Evolutionary conservation across 2,888 invertebrate species (phyloP).

Genomic region (Opisthograptis luteolata): DNA sequence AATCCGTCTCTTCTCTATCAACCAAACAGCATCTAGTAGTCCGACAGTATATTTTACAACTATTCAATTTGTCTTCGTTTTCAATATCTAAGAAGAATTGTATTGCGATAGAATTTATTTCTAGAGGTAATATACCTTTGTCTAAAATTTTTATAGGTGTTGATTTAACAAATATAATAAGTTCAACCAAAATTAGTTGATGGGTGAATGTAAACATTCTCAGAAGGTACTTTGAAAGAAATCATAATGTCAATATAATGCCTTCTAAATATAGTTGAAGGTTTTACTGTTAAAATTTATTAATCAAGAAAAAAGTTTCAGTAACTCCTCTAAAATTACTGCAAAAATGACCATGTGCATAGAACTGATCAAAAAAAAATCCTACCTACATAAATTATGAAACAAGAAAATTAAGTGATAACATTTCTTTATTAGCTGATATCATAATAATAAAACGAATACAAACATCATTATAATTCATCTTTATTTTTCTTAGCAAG

Average conservation of each 20-base stretch:
- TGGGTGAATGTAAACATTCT: slow-evolving; percentile 16
- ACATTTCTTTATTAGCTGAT: too few relatives aligned
- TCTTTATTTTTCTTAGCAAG: slow-evolving; percentile 37
- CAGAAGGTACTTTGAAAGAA: too few relatives aligned
- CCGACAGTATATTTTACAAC: slow-evolving; percentile 49
- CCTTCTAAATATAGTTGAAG: too few relatives aligned
- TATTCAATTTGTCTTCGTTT: slow-evolving; percentile 47
- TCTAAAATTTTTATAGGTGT: slow-evolving; percentile 52
- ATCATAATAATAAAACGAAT: not conserved
- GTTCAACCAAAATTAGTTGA: slow-evolving; percentile 8
- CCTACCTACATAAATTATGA: too few relatives aligned
- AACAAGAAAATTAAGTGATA: too few relatives aligned
- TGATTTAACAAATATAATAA: slow-evolving; percentile 6
- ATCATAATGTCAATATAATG: too few relatives aligned
- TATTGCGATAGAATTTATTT: slow-evolving; percentile 59
- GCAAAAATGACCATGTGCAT: too few relatives aligned
- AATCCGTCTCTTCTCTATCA: slow-evolving; percentile 49
- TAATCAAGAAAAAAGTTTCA: too few relatives aligned
- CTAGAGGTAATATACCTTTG: slow-evolving; percentile 61
- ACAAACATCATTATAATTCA: slow-evolving; percentile 51
- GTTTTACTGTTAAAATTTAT: too few relatives aligned
- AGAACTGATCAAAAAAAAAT: too few relatives aligned
- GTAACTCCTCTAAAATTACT: too few relatives aligned
- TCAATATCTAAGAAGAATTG: slow-evolving; percentile 64
- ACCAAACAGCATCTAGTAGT: slow-evolving; percentile 57